phyloP scores from a whole-genome alignment of 1,140 invertebrate species.

The Pogonomyrmex californicus region DNA sequence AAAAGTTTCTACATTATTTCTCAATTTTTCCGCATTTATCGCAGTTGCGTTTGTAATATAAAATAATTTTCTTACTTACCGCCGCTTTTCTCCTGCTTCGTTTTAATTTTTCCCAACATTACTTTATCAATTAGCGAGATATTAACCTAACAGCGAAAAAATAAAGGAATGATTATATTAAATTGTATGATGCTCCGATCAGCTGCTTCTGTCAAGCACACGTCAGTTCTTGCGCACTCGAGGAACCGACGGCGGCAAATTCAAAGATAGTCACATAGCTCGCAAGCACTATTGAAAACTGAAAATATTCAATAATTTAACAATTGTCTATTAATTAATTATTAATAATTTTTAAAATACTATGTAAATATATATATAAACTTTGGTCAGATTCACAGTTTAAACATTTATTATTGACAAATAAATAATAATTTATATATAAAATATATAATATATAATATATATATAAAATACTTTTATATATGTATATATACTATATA shows the following conservation, averaged over 20 bases:
- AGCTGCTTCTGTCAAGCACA: slow-evolving; percentile 21
- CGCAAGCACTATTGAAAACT: not conserved
- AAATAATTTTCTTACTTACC: slow-evolving; percentile 71
- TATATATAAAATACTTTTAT: too few species aligned
- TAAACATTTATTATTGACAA: not conserved
- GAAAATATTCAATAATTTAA: not conserved
- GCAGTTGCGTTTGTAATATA: not conserved
- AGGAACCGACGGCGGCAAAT: slow-evolving; percentile 1
- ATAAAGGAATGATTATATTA: slow-evolving; percentile 31
- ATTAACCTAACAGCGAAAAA: slow-evolving; percentile 66
- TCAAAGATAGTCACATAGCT: slow-evolving; percentile 9
- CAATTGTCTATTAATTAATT: not conserved
- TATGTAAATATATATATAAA: not conserved
- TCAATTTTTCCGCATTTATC: not conserved
- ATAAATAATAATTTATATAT: too few species aligned
- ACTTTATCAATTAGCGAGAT: slow-evolving; percentile 44
- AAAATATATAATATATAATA: too few species aligned
- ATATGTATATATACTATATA: too few species aligned
- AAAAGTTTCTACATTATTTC: not conserved
- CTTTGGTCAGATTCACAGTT: not conserved
- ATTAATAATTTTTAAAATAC: not conserved
- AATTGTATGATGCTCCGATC: not conserved
- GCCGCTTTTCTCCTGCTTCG: slow-evolving; percentile 81
- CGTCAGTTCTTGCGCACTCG: slow-evolving; percentile 30
- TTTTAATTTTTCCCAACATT: slow-evolving; percentile 81